Evolutionary conservation across 2,888 invertebrate species (phyloP), one percentile per base, ranked within the genome.

Genomic region (Steinernema scapterisci): DNA sequence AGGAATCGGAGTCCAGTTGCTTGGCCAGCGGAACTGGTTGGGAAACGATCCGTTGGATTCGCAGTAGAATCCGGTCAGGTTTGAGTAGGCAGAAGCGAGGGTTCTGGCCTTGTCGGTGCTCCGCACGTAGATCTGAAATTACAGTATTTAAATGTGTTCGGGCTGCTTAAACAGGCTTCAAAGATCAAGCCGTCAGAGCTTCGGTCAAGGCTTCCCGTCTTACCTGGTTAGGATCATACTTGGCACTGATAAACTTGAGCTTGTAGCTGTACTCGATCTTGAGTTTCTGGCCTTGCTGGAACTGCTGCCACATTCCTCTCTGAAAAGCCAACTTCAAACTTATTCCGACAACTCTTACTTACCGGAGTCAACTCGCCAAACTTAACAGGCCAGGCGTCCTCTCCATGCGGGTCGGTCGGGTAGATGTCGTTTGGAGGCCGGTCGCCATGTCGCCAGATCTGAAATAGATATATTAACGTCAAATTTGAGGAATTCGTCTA

Each of bases 381-480:
- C 79, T 92, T 93, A 11, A 92, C 92, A 0, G 94, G 93, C 94
- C 95, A 95, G 52, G 90, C 89, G 1, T 92, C 91, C 79, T 91
- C 90, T 85, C 93, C 91, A 89, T 93, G 93, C 0, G 93, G 93
- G 89, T 95, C 95, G 23, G 90, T 93, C 0, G 93, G 93, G 87
- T 93, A 95, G 0, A 92, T 91, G n/a, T 91, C 89, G 0, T 93
- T 89, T 0, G 94, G 94, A 56, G 93, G 93, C 78, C 95, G 91
- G 88, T 95, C 95, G 16, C 95, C 95, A 90, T 96, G 95, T 75
- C 95, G 91, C 88, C 90, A 95, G 44, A 94, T 87, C 93, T 93
- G 88, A 86, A 88, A 89, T 38, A 6, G 3, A 9, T 9, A 6
- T 38, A 38, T 9, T n/a, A 38, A 38, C 38, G 9, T 6, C 38